Evolutionary conservation across 1,140 invertebrate species (phyloP), one percentile per base, ranked within the genome.

Genomic region (Brachionus koreanus): DNA sequence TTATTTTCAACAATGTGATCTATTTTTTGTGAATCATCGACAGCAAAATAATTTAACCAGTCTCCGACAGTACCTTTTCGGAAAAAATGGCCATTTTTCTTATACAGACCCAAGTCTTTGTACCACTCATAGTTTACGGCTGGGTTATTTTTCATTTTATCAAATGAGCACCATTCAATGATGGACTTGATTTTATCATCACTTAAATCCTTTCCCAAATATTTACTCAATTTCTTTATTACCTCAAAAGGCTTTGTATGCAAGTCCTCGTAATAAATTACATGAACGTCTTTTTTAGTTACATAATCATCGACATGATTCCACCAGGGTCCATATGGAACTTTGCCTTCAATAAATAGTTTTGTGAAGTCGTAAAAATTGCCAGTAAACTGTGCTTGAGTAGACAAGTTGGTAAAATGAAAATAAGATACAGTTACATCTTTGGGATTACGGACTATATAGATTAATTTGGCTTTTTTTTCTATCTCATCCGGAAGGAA

Each of bases 361-460:
- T 39, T 42, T 43, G 72, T n/a, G 25, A 83, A 77, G 37, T 79
- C 23, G 77, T 69, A 33, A 83, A 69, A 61, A 65, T 23, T 83
- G n/a, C 29, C 63, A 16, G 61, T 63, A 61, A 57, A 82, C 13
- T 63, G 23, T 7, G 49, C 29, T 39, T 57, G 33, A 39, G 79
- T 65, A 23, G 52, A 72, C 4, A 83, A 43, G 19, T 83, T 83
- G 1, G 65, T 67, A 85, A 96, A 95, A 87, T 97, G 92, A 86
- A 93, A 97, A 86, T 93, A 96, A 0, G 95, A 97, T 0, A 98
- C 94, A 63, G 93, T 93, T 83, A 93, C 92, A 86, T 98, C 96
- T 87, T 97, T 98, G 1, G 96, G 95, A 89, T 98, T 96, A 65
- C 96, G 91, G 0, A 93, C 91, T 0, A 95, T 92, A 86, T 97